These are phyloP conservation scores for Lacanobia wlatinum DNA, from an alignment of 2,888 invertebrate species.

Conservation along the genomic window DNA sequence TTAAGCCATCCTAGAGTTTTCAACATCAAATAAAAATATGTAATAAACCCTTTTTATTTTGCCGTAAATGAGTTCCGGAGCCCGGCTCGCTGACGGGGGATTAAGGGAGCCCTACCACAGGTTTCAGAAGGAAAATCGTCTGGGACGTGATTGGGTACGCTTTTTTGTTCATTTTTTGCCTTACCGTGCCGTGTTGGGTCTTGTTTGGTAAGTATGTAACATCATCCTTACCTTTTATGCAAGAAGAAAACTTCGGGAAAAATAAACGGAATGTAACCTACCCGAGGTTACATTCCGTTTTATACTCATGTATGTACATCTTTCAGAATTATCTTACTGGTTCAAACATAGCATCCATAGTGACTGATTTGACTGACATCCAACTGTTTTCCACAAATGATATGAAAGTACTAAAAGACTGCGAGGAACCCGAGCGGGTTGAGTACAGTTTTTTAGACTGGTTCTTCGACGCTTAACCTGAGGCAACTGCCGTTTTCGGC, in stretches of 20 bases:
- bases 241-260: too few species aligned
- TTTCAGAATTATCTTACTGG: neutral
- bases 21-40: constrained; percentile 85
- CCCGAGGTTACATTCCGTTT: too few species aligned
- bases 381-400: neutral
- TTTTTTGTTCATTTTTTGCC: neutral
- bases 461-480: neutral
- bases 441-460: neutral
- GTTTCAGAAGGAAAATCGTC: constrained; percentile 50
- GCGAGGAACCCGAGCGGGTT: too few species aligned
- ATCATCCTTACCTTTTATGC: too few species aligned
- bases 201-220: neutral
- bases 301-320: too few species aligned
- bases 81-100: constrained; percentile 80
- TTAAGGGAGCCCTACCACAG: constrained; percentile 71
- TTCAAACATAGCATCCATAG: neutral
- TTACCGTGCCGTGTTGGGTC: neutral
- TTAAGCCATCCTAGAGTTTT: constrained; percentile 67
- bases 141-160: constrained; percentile 33
- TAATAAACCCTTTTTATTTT: constrained; percentile 84
- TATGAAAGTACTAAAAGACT: too few species aligned
- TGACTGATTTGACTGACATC: neutral
- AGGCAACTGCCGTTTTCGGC: neutral
- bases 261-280: too few species aligned
- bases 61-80: constrained; percentile 84